phyloP scores from a whole-genome alignment of 1,140 invertebrate species.

The Drosophila pallidifrons region DNA sequence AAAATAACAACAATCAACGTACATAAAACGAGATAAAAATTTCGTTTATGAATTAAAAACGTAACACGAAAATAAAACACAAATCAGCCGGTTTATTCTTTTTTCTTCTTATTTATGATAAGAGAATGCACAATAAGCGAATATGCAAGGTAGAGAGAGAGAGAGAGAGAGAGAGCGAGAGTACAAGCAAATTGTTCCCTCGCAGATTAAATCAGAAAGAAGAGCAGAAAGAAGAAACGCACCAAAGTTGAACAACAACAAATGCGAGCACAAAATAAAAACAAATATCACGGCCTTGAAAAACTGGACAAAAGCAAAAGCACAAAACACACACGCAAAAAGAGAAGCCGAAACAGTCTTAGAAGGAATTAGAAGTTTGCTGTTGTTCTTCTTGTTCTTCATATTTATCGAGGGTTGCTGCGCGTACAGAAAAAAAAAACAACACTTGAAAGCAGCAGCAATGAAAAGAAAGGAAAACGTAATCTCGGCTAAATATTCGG shows the following conservation, averaged over 20 bases:
- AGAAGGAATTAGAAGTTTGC: constrained; percentile 53
- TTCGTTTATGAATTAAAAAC: constrained; percentile 47
- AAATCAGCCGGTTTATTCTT: constrained; percentile 48
- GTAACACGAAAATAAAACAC: constrained; percentile 46
- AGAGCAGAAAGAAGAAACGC: constrained; percentile 16
- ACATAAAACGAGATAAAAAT: constrained; percentile 57
- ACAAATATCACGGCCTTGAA: constrained; percentile 72
- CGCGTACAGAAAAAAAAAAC: background rate
- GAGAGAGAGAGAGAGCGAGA: constrained; percentile 1
- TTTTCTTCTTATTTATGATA: constrained; percentile 40
- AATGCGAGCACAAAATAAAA: constrained; percentile 51
- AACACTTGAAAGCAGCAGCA: constrained; percentile 21
- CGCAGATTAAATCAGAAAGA: constrained; percentile 25
- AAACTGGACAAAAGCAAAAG: constrained; percentile 42
- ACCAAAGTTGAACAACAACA: constrained; percentile 20
- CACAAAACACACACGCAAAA: constrained; percentile 19
- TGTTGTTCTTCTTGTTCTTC: constrained; percentile 14
- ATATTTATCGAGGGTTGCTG: constrained; percentile 13
- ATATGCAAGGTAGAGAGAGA: background rate
- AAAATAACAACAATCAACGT: constrained; percentile 24
- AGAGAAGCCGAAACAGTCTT: constrained; percentile 35
- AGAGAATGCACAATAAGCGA: constrained; percentile 25
- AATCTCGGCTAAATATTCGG: constrained; percentile 29
- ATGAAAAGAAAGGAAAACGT: constrained; percentile 14
- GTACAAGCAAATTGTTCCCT: constrained; percentile 7